These are phyloP conservation scores for Glossophaga mutica DNA, from an alignment of 2,797 vertebrate genomes.

Conservation along the genomic window DNA sequence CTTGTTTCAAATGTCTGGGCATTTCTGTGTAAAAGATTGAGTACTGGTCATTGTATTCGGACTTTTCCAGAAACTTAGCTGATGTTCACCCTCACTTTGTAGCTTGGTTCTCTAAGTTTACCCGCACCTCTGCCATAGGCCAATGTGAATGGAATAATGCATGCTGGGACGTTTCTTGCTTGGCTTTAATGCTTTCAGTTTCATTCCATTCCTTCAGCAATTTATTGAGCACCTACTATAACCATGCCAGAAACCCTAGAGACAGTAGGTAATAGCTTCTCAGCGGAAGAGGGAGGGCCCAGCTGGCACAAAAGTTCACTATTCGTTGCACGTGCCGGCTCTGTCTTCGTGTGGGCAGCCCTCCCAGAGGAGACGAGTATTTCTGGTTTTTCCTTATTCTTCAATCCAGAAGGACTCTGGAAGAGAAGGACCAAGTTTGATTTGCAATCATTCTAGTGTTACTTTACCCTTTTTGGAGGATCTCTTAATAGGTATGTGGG, in stretches of 20 bases:
- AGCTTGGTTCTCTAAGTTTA: not conserved
- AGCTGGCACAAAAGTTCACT: too few relatives aligned
- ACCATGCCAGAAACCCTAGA: not conserved
- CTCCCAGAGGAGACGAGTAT: not conserved
- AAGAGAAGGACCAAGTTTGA: not conserved
- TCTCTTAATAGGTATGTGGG: not conserved
- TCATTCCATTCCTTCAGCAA: not conserved
- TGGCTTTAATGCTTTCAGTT: not conserved
- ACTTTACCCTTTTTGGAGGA: not conserved
- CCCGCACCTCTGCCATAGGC: accelerated
- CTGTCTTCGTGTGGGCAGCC: not conserved
- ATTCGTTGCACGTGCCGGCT: not conserved
- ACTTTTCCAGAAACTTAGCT: not conserved
- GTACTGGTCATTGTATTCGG: not conserved
- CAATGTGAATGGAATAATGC: not conserved
- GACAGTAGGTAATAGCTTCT: not conserved
- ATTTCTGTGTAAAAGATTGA: not conserved
- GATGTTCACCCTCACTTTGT: not conserved
- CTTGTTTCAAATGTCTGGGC: not conserved
- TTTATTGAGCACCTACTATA: conserved; percentile 21
- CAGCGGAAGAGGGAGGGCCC: not conserved
- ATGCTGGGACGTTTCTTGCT: not conserved
- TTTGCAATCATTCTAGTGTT: not conserved
- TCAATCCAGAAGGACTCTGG: not conserved
- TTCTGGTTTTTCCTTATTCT: not conserved